These are phyloP conservation scores for Tympanoctomys barrerae DNA, from an alignment of 2,797 vertebrate species.

Conservation along the genomic window DNA sequence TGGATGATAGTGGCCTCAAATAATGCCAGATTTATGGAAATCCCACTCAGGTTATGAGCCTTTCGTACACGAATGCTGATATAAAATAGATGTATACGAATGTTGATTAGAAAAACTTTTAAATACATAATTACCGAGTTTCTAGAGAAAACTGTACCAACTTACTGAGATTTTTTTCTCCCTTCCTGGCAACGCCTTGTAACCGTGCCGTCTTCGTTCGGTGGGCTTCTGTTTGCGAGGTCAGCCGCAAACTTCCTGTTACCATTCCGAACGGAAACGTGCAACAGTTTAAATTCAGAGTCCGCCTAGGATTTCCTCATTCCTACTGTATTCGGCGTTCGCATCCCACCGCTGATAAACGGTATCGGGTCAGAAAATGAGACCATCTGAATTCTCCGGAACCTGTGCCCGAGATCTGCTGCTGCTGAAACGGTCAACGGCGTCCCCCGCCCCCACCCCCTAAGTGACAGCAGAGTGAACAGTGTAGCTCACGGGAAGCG, in stretches of 20 bases:
- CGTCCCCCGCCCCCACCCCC: too few relatives aligned
- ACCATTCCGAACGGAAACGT: slow-evolving; percentile 64
- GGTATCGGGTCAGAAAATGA: not conserved
- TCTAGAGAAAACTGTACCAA: slow-evolving; percentile 12
- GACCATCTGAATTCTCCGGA: slow-evolving; percentile 2
- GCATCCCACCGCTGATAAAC: slow-evolving; percentile 54
- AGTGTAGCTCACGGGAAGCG: not conserved
- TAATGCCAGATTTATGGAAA: slow-evolving; percentile 1
- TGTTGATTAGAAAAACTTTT: not conserved
- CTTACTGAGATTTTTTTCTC: slow-evolving; percentile 38
- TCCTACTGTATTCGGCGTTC: slow-evolving; percentile 65
- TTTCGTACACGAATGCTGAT: not conserved
- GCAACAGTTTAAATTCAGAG: slow-evolving; percentile 57
- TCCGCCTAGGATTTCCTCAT: slow-evolving; percentile 57
- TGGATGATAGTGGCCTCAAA: not conserved
- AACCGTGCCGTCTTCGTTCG: not conserved
- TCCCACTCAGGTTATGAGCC: not conserved
- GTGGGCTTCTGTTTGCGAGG: slow-evolving; percentile 53
- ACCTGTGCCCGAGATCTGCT: not conserved
- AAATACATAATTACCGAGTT: not conserved
- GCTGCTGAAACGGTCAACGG: not conserved
- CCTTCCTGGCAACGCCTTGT: not conserved
- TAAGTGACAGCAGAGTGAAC: not conserved
- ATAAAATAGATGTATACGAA: not conserved
- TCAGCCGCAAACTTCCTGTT: slow-evolving; percentile 68